These are phyloP conservation scores for Lanistes nyassanus DNA, from an alignment of 1,140 invertebrate species.

Conservation along the genomic window DNA sequence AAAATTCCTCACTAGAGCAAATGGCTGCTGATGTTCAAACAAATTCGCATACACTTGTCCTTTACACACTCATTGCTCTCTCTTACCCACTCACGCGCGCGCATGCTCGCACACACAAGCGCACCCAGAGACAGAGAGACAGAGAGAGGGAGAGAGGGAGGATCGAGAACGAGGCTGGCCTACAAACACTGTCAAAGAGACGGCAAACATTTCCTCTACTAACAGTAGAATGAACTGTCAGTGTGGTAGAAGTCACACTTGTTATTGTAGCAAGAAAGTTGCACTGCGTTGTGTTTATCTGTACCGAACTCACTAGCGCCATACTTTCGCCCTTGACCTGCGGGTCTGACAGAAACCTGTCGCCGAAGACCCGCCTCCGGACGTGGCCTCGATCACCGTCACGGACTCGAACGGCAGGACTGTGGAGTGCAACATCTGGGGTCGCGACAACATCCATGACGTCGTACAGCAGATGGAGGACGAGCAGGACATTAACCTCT, in stretches of 20 bases:
- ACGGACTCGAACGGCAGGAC: neutral
- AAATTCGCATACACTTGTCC: neutral
- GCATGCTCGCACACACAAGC: neutral
- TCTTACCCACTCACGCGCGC: neutral
- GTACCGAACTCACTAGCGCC: neutral
- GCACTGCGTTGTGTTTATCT: neutral
- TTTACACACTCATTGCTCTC: neutral
- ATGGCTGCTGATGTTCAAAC: neutral
- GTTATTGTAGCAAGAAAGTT: too few relatives aligned
- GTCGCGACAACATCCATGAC: conserved; percentile 9
- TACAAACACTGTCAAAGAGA: neutral
- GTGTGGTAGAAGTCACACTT: neutral
- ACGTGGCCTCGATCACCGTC: neutral
- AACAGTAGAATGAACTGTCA: neutral
- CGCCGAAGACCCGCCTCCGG: neutral
- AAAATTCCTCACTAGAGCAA: neutral
- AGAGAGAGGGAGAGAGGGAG: neutral
- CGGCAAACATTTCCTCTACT: neutral
- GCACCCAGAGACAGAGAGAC: neutral
- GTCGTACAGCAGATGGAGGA: conserved; percentile 26
- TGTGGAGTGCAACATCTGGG: conserved; percentile 10
- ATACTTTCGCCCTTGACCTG: neutral
- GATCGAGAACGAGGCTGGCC: neutral
- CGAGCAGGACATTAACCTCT: conserved; percentile 33
- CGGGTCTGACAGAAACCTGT: neutral